Base-by-base conservation (phyloP, 2,888 invertebrate species). In the Dastarcus helophoroides region DNA sequence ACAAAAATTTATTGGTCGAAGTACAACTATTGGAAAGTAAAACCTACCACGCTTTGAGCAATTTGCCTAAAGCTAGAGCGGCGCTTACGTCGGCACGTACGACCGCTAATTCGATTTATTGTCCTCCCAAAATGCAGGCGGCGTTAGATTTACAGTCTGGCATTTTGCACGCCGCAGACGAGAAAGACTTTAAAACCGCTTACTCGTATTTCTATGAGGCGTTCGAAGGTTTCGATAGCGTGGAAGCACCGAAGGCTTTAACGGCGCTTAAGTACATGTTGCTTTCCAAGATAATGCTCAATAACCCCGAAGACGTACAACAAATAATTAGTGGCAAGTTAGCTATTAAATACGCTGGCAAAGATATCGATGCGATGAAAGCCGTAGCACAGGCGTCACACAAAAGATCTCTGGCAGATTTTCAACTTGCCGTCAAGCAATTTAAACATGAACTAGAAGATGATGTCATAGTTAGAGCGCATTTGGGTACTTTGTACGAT, bases 151-250 rank as follows among this genome's bases (percentile, higher is more conserved):
- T 95, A 43, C 95, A 97, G 58, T 95, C 97, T 3, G 95, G 95
- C 47, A 93, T 99, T 45, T 67, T 99, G 33, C 98, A 99, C 65
- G 98, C 98, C 6, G 97, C 97, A n/a, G 98, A 98, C 58, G 98
- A 98, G 62, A 81, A 89, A 48, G 98, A 99, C 58, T 99, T 98
- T 62, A 98, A 99, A 72, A 99, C 98, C 34, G 97, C 95, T 25
- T 99, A 93, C 65, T 98, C 97, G 32, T 98, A 98, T 59, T 98
- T 98, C 60, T 98, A 97, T 62, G 98, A 98, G 69, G 95, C 95
- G 8, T 98, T 97, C 62, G 98, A 98, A 68, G 93, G 95, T 45
- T 95, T 90, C 61, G 95, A 95, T 62, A 93, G 91, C 43, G 85
- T 93, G 3, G 91, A 93, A 48, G 82, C 79, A 51, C 76, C 76